Evolutionary conservation across 2,888 invertebrate species (phyloP).

Genomic region (Allolobophora icterica): DNA sequence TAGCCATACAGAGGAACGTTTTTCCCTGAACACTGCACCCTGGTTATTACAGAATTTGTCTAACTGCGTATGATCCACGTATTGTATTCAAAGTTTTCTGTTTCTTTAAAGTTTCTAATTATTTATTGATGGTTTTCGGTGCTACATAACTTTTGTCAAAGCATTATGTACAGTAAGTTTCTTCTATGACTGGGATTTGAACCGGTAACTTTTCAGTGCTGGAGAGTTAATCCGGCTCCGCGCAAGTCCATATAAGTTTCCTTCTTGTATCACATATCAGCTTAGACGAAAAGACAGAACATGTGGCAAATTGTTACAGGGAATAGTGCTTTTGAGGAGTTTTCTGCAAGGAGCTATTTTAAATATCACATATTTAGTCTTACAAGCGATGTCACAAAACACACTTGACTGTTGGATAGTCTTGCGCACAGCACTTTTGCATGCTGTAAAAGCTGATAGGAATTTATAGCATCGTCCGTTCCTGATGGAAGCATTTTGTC

Average conservation of each 20-base stretch:
- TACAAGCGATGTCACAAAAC: background rate
- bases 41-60: background rate
- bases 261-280: background rate
- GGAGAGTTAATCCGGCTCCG: background rate
- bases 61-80: background rate
- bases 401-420: too few species aligned
- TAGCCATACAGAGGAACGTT: background rate
- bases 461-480: background rate
- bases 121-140: background rate
- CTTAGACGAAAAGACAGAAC: background rate
- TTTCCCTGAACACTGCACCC: background rate
- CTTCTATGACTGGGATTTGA: background rate
- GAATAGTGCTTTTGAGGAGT: background rate
- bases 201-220: too few species aligned
- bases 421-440: too few species aligned
- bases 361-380: background rate
- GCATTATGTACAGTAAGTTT: background rate
- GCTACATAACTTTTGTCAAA: background rate
- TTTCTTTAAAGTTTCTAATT: background rate
- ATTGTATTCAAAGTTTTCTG: slow-evolving; percentile 10
- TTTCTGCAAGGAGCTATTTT: background rate
- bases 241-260: background rate
- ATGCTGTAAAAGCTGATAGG: background rate
- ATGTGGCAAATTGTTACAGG: background rate
- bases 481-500: background rate